These are phyloP conservation scores for Andrena trimmerana DNA, from an alignment of 2,888 invertebrate species.

Conservation along the genomic window DNA sequence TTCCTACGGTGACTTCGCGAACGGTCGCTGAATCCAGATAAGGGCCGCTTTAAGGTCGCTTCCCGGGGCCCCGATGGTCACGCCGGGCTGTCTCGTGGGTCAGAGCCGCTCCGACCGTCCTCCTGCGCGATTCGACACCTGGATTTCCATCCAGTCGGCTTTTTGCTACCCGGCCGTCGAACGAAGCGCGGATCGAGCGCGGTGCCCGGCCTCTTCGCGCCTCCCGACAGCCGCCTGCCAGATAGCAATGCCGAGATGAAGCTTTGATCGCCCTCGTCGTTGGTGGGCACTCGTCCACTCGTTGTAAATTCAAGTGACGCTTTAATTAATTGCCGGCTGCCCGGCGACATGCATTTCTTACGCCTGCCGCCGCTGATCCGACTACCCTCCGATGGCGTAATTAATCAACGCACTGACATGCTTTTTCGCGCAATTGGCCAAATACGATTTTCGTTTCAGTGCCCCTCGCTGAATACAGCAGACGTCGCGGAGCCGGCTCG, in stretches of 20 bases:
- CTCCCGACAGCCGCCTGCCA: slow-evolving; percentile 64
- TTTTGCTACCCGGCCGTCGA: slow-evolving; percentile 45
- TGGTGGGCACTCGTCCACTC: slow-evolving; percentile 65
- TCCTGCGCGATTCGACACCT: slow-evolving; percentile 69
- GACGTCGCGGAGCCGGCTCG: slow-evolving; percentile 14
- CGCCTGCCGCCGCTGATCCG: slow-evolving; percentile 45
- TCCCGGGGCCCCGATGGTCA: slow-evolving; percentile 46
- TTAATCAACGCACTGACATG: slow-evolving; percentile 69
- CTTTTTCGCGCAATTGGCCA: slow-evolving; percentile 63
- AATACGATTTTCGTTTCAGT: slow-evolving; percentile 56
- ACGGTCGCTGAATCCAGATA: slow-evolving; percentile 60
- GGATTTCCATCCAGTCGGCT: slow-evolving; percentile 59
- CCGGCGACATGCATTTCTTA: slow-evolving; percentile 67
- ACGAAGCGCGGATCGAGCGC: slow-evolving; percentile 35
- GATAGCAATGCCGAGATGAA: slow-evolving; percentile 55
- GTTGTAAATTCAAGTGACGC: slow-evolving; percentile 76
- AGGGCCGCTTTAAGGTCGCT: slow-evolving; percentile 51
- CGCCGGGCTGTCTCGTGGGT: slow-evolving; percentile 55
- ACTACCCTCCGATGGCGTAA: slow-evolving; percentile 62
- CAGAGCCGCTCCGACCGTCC: slow-evolving; percentile 29
- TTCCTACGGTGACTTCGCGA: slow-evolving; percentile 59
- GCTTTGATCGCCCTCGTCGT: slow-evolving; percentile 66
- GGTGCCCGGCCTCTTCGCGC: slow-evolving; percentile 65
- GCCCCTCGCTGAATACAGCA: slow-evolving; percentile 12
- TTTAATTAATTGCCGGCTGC: slow-evolving; percentile 70